Base-by-base conservation (phyloP, 2,113 vertebrate species). In the Struthio camelus region DNA sequence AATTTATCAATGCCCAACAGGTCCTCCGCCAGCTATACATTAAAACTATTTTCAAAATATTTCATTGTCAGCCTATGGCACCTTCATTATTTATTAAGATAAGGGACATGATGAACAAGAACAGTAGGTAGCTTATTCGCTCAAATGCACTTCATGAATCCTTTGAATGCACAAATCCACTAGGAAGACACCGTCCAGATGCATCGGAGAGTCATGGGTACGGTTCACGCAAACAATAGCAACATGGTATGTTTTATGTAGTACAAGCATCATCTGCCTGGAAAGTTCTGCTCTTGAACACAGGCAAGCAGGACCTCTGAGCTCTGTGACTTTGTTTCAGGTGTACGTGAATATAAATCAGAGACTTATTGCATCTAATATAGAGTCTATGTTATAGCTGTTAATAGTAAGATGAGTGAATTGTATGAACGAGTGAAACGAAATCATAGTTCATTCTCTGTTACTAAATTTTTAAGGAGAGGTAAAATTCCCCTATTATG, bases 11-110 rank as follows among this genome's bases (percentile, higher is more conserved):
- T 99, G 99, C 98, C 99, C 98, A 98, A 98, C 98, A 98, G 98
- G 98, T 98, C 97, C 98, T 99, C 98, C 99, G 98, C 98, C 98
- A 99, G 99, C 98, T 98, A 99, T 99, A 99, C 98, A 99, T 99
- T 99, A 99, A 98, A 99, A 99, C 99, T 99, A 99, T 99, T 99
- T 99, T 99, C 98, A 99, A 99, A 99, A 99, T 99, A 99, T 99
- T 99, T 99, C 99, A 99, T 98, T 99, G 99, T 99, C 99, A 99
- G 99, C 98, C 98, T 93, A 98, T 99, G 99, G 99, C 99, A 99
- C 98, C 97, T 99, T 99, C 99, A 99, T 99, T 99, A 99, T 98
- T 99, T 99, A 99, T 99, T 99, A 99, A 99, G 99, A 99, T 99
- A 99, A 99, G 98, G 98, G 98, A 98, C 98, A 96, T 98, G 98